phyloP scores from a whole-genome alignment of 1,140 invertebrate species.

The Bombus cullumanus region DNA sequence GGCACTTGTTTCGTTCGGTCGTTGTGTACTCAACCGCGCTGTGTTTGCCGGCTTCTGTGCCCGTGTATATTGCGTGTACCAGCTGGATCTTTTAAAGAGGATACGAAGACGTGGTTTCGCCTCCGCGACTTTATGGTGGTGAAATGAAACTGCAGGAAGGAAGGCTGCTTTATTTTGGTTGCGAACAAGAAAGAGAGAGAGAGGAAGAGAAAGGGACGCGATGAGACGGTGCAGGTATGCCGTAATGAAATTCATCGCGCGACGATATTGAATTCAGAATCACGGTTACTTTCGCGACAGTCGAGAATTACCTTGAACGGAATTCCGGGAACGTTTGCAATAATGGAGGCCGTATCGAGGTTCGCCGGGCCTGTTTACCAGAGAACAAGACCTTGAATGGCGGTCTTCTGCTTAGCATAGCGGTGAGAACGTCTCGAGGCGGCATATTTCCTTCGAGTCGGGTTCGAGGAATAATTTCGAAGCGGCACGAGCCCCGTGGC shows the following conservation, averaged over 20 bases:
- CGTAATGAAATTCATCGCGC: constrained; percentile 53
- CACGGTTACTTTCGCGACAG: constrained; percentile 45
- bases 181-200: background rate
- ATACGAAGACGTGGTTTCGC: background rate
- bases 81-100: background rate
- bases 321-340: constrained; percentile 49
- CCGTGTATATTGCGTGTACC: constrained; percentile 24
- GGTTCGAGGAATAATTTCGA: constrained; percentile 56
- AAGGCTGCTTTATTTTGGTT: constrained; percentile 18
- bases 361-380: constrained; percentile 21
- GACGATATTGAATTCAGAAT: constrained; percentile 48
- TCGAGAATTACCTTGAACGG: constrained; percentile 35
- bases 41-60: background rate
- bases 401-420: background rate
- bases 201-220: background rate
- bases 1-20: background rate
- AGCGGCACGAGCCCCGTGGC: constrained; percentile 44
- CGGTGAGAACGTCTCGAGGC: constrained; percentile 2
- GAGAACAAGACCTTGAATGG: background rate
- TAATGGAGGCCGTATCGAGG: constrained; percentile 1
- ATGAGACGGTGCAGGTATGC: constrained; percentile 38
- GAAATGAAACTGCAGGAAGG: constrained; percentile 23
- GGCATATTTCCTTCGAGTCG: constrained; percentile 50
- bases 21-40: background rate
- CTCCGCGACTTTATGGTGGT: background rate